Base-by-base conservation (phyloP, 2,113 vertebrate species). In the Dermatemys mawii region DNA sequence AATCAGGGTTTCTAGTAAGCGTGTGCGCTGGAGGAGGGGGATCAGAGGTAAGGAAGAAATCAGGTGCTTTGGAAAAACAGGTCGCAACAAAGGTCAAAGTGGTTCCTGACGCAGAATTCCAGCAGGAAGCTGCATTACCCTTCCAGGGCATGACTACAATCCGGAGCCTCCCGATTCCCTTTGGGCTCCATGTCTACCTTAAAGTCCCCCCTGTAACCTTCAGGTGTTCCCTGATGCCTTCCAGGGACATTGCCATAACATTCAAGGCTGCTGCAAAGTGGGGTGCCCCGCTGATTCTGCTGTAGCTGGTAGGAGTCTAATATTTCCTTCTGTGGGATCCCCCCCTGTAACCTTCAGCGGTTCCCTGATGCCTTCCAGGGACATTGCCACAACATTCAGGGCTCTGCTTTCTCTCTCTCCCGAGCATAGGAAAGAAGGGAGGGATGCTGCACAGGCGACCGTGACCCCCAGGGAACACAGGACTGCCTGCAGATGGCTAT, bases 121-220 rank as follows among this genome's bases (percentile, higher is more conserved):
- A 70, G 46, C 79, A 21, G 46, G 10, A 53, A 35, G 19, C 16
- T 22, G 26, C 38, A 21, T 82, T 78, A 73, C 49, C 81, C 50
- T 78, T 41, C 38, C 1, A 63, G 35, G 83, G 27, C 5, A 10
- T 49, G 78, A 35, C 24, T 44, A 0, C 0, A 60, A 63, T 70
- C 19, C 7, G 22, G 44, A 78, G 70, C n/a, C 48, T 85, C 54
- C 35, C 4, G 8, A 11, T 22, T 27, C 13, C 75, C 46, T 1
- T 0, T 2, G 2, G 54, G 54, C 32, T 53, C 32, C 21, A 57
- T 8, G 60, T 70, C 10, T 51, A 85, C 51, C 0, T 0, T n/a
- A 93, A 8, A 29, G 60, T 21, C 60, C 44, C 38, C 0, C 2
- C 11, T 78, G 24, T 21, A n/a, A 41, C 24, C 26, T 83, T 67